These are phyloP conservation scores for Tyrannus savana DNA, from an alignment of 2,113 vertebrate genomes.

Conservation along the genomic window DNA sequence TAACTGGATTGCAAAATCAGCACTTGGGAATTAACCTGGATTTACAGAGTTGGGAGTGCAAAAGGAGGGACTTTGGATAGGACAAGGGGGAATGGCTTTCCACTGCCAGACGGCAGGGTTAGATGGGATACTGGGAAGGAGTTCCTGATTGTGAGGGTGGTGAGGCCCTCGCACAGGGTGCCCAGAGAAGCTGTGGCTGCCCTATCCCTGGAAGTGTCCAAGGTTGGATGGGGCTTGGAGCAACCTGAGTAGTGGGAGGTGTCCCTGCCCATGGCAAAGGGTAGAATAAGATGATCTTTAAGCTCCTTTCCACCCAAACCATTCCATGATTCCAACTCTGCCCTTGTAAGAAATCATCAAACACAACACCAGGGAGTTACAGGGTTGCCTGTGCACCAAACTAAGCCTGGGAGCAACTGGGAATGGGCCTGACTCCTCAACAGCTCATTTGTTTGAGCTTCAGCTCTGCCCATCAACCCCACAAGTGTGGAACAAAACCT, in stretches of 20 bases:
- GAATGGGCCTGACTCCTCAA: no score
- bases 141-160: fast-evolving
- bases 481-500: background rate
- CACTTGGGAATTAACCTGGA: no score
- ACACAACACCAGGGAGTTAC: no score
- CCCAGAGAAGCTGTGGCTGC: background rate
- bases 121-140: background rate
- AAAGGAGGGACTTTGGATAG: background rate
- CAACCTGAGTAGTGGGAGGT: background rate
- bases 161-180: fast-evolving
- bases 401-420: no score
- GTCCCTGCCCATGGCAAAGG: background rate
- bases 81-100: background rate
- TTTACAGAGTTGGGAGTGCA: no score
- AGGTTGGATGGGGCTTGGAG: fast-evolving
- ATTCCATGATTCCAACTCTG: no score
- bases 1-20: no score
- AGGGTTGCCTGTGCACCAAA: no score
- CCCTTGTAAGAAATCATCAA: no score
- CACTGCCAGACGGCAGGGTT: background rate
- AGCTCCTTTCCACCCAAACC: no score
- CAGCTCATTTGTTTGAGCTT: no score
- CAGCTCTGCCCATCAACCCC: no score
- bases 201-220: fast-evolving
- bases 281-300: background rate